These are phyloP conservation scores for Piaya cayana DNA, from an alignment of 2,113 vertebrate species.

Conservation along the genomic window DNA sequence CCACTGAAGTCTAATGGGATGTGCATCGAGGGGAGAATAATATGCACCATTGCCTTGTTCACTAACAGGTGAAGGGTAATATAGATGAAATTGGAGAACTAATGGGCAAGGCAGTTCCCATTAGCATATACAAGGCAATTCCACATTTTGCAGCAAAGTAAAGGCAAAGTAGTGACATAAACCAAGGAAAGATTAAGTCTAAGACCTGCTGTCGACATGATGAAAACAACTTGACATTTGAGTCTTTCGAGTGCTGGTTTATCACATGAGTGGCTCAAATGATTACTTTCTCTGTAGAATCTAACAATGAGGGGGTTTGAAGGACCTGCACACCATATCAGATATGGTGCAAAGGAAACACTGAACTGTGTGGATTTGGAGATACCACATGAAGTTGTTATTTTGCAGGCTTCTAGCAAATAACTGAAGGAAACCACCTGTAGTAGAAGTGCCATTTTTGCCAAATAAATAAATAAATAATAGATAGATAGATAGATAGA, in stretches of 20 bases:
- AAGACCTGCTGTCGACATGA: conserved; percentile 67
- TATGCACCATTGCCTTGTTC: conserved; percentile 38
- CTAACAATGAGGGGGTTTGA: conserved; percentile 49
- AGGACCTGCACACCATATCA: not conserved
- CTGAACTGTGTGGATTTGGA: not conserved
- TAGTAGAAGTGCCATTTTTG: not conserved
- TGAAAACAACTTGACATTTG: conserved; percentile 80
- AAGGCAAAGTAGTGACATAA: conserved; percentile 55
- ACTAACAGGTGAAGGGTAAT: conserved; percentile 68
- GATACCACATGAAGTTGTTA: not conserved
- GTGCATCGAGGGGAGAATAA: conserved; percentile 55
- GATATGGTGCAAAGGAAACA: not conserved
- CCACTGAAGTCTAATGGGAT: conserved; percentile 60
- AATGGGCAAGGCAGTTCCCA: conserved; percentile 51
- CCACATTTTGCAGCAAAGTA: conserved; percentile 52
- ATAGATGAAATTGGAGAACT: conserved; percentile 58
- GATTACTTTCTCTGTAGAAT: conserved; percentile 65
- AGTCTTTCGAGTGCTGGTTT: conserved; percentile 72
- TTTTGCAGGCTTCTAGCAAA: not conserved
- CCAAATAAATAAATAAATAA: not conserved
- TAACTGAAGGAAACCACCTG: not conserved
- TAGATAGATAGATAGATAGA: too few relatives aligned
- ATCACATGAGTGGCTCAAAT: conserved; percentile 64
- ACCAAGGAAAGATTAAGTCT: conserved; percentile 57
- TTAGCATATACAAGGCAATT: conserved; percentile 62